Conservation (phyloP, 2,113 vertebrate genomes). For the Cyprinodon brontotheroides region DNA sequence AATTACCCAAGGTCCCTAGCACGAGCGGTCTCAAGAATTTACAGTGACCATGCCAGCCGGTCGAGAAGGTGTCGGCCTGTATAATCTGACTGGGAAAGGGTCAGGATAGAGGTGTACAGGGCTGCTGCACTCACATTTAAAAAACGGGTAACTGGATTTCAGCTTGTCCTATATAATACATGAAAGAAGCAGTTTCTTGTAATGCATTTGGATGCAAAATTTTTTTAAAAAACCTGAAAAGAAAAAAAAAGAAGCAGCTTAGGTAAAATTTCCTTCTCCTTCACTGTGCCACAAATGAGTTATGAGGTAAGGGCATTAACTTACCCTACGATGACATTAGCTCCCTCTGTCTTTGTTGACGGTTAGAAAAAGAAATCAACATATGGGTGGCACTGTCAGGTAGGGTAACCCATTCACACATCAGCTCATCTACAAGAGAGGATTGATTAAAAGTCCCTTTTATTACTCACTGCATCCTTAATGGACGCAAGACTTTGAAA, state of each 20-base stretch:
- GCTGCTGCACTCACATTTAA: slow-evolving; percentile 37
- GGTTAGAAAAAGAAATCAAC: slow-evolving; percentile 68
- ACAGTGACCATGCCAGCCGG: slow-evolving; percentile 76
- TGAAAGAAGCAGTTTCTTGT: background rate
- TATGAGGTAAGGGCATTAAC: slow-evolving; percentile 29
- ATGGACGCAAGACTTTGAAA: slow-evolving; percentile 84
- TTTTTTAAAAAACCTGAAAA: background rate
- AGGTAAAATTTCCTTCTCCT: slow-evolving; percentile 11
- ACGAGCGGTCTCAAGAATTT: slow-evolving; percentile 79
- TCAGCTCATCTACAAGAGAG: slow-evolving; percentile 81
- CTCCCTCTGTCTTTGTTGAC: slow-evolving; percentile 54
- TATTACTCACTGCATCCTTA: slow-evolving; percentile 82
- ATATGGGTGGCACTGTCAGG: slow-evolving; percentile 69
- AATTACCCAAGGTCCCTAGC: slow-evolving; percentile 79
- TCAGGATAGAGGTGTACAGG: slow-evolving; percentile 50
- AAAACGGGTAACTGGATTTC: slow-evolving; percentile 7
- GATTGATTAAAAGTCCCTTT: slow-evolving; percentile 85
- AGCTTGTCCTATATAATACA: slow-evolving; percentile 1
- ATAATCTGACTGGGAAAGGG: slow-evolving; percentile 67
- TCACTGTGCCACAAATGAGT: background rate
- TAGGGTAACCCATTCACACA: slow-evolving; percentile 74
- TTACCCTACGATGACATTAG: slow-evolving; percentile 43
- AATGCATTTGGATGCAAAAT: background rate
- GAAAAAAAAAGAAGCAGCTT: slow-evolving; percentile 6
- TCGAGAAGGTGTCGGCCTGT: slow-evolving; percentile 66